Conservation (phyloP, 2,888 invertebrate species). For the Agonum fuliginosum region DNA sequence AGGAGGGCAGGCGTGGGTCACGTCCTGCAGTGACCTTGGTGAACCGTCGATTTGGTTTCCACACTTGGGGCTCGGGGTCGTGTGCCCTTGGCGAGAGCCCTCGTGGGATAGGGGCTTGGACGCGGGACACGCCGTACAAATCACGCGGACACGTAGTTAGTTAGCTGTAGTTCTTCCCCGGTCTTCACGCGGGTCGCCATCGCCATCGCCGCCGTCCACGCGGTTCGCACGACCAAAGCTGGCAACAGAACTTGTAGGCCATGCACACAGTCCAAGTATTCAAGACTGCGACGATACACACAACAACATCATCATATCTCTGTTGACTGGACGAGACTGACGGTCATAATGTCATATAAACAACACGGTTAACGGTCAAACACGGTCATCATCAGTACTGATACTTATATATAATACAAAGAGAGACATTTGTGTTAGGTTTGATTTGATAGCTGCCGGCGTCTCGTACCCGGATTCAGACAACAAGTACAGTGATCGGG, state of each 20-base stretch:
- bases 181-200: background rate
- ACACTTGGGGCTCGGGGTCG: conserved; percentile 76
- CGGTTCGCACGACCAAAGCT: conserved; percentile 64
- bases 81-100: conserved; percentile 71
- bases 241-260: conserved; percentile 70
- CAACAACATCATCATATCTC: conserved; percentile 65
- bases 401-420: conserved; percentile 17
- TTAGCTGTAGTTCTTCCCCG: too few species aligned
- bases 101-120: conserved; percentile 10
- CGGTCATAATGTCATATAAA: conserved; percentile 56
- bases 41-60: conserved; percentile 88
- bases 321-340: conserved; percentile 64
- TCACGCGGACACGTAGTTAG: conserved; percentile 69
- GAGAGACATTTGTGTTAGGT: conserved; percentile 46
- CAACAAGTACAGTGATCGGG: conserved; percentile 64
- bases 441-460: conserved; percentile 61
- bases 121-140: conserved; percentile 41
- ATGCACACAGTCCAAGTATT: conserved; percentile 79
- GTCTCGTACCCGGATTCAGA: conserved; percentile 63
- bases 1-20: conserved; percentile 78
- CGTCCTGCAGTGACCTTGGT: conserved; percentile 82
- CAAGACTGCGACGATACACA: conserved; percentile 74
- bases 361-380: conserved; percentile 20
- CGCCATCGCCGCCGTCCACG: conserved; percentile 3
- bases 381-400: conserved; percentile 1